These are phyloP conservation scores for Macrocentrus cingulum DNA, from an alignment of 1,140 invertebrate species.

Conservation along the genomic window DNA sequence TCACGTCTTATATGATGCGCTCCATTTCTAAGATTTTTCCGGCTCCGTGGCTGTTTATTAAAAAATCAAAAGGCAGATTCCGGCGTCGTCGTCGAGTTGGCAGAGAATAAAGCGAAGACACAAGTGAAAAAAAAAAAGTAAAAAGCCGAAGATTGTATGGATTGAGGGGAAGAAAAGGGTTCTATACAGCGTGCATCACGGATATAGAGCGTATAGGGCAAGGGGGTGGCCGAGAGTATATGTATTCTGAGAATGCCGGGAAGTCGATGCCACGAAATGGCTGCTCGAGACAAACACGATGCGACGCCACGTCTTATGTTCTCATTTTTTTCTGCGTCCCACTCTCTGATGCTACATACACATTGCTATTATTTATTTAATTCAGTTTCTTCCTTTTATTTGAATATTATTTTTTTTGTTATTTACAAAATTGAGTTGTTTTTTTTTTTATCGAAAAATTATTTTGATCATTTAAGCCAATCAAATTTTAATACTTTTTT, in stretches of 20 bases:
- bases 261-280: slow-evolving; percentile 29
- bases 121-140: background rate
- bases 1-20: slow-evolving; percentile 1
- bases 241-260: slow-evolving; percentile 28
- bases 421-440: too few species aligned
- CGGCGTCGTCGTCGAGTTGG: slow-evolving; percentile 2
- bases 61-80: slow-evolving; percentile 10
- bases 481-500: too few species aligned
- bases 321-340: slow-evolving; percentile 1
- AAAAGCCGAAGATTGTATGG: background rate
- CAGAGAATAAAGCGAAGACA: slow-evolving; percentile 2
- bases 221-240: slow-evolving; percentile 27
- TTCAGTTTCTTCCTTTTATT: too few species aligned
- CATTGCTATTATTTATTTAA: too few species aligned
- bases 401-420: too few species aligned
- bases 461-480: too few species aligned
- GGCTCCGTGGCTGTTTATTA: slow-evolving; percentile 5
- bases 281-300: slow-evolving; percentile 30
- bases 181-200: slow-evolving; percentile 21
- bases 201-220: slow-evolving; percentile 24
- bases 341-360: too few species aligned
- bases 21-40: background rate
- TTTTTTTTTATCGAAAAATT: too few species aligned
- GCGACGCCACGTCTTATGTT: slow-evolving; percentile 15
- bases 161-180: slow-evolving; percentile 9